Evolutionary conservation across 2,113 vertebrate species (phyloP).

Genomic region (Arvicanthis niloticus): DNA sequence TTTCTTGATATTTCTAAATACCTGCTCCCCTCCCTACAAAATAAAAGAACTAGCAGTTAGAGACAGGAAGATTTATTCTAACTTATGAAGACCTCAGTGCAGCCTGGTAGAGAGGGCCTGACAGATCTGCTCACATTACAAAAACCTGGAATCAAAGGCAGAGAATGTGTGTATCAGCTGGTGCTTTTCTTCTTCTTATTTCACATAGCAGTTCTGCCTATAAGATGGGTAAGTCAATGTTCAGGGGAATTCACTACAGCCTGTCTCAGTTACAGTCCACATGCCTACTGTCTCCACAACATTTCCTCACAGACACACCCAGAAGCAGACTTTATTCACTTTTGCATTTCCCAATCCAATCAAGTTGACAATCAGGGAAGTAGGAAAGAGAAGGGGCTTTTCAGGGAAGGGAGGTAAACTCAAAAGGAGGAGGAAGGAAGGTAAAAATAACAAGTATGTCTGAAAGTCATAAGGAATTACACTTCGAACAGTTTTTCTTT

Average conservation of each 20-base stretch:
- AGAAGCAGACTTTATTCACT: not conserved
- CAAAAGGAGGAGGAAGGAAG: too few relatives aligned
- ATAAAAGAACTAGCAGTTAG: not conserved
- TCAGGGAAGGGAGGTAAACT: not conserved
- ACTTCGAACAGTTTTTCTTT: not conserved
- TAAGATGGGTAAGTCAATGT: not conserved
- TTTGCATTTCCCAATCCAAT: not conserved
- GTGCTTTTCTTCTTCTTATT: not conserved
- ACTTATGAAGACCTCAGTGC: not conserved
- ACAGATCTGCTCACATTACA: not conserved
- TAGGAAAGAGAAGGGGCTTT: fast-evolving
- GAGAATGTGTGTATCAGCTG: not conserved
- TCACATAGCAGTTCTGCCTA: not conserved
- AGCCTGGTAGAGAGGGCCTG: not conserved
- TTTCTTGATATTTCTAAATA: not conserved
- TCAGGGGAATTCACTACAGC: not conserved
- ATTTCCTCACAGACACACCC: not conserved
- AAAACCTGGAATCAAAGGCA: not conserved
- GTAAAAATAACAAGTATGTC: not conserved
- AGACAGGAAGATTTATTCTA: not conserved
- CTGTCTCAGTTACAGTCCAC: not conserved
- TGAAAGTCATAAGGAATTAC: not conserved
- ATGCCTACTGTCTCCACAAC: not conserved
- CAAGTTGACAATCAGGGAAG: not conserved
- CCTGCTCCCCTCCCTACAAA: not conserved